These are phyloP conservation scores for Aleadryas rufinucha DNA, from an alignment of 2,113 vertebrate species.

Conservation along the genomic window DNA sequence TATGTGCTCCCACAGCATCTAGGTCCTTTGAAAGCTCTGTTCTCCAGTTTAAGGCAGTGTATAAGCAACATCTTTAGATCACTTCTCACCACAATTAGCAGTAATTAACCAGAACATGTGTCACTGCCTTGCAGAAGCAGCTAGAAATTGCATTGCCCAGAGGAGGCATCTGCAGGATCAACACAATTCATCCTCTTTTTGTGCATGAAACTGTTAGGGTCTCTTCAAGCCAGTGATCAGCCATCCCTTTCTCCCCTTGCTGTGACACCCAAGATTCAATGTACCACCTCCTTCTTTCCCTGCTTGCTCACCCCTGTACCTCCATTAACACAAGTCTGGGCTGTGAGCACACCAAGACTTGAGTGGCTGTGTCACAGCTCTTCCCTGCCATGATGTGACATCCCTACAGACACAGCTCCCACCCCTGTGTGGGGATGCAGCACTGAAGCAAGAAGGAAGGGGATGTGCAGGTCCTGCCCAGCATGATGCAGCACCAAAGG, in stretches of 20 bases:
- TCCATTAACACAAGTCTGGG: neutral
- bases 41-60: neutral
- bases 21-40: neutral
- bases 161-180: neutral
- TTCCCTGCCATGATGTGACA: neutral
- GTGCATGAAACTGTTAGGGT: neutral
- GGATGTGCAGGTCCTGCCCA: neutral
- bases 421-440: neutral
- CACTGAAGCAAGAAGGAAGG: neutral
- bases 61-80: neutral
- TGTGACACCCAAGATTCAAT: neutral
- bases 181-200: neutral
- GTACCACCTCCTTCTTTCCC: neutral
- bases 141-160: neutral
- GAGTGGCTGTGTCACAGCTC: neutral
- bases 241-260: neutral
- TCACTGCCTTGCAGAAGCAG: neutral
- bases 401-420: neutral
- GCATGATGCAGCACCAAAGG: neutral
- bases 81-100: neutral
- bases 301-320: neutral
- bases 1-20: neutral
- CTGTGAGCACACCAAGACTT: neutral
- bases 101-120: neutral
- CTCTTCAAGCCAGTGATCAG: neutral